Evolutionary conservation across 2,113 vertebrate genomes (phyloP).

Genomic region (Grammomys surdaster): DNA sequence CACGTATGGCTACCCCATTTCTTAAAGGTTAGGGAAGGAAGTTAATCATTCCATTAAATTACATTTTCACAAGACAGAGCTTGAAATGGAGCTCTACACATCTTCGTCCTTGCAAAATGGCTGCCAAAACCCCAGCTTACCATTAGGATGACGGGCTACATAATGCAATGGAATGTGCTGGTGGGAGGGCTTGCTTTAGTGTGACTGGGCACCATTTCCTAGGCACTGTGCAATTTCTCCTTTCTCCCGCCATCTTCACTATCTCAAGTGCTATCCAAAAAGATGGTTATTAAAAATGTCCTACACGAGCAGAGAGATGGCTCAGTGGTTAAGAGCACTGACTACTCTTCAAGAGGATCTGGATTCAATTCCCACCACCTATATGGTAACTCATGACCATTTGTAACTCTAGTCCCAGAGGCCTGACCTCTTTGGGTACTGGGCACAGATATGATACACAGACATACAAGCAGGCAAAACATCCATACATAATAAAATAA

Average conservation of each 20-base stretch:
- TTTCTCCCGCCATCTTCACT: not conserved
- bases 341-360: not conserved
- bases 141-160: not conserved
- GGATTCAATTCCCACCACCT: not conserved
- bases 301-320: not conserved
- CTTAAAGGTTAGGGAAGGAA: not conserved
- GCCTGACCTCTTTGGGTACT: not conserved
- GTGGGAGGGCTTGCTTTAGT: not conserved
- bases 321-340: not conserved
- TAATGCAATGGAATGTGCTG: not conserved
- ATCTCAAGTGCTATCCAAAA: constrained; percentile 28
- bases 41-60: constrained; percentile 52
- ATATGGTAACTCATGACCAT: too few species aligned
- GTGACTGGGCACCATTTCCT: not conserved
- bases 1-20: not conserved
- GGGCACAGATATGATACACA: not conserved
- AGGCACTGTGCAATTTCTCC: not conserved
- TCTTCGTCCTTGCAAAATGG: constrained; percentile 47
- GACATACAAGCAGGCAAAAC: not conserved
- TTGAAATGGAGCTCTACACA: not conserved
- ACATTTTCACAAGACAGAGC: constrained; percentile 15
- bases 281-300: not conserved
- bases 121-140: constrained; percentile 43
- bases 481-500: not conserved
- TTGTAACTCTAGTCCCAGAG: not conserved